Evolutionary conservation across 2,113 vertebrate genomes (phyloP).

Genomic region (Symphodus melops): DNA sequence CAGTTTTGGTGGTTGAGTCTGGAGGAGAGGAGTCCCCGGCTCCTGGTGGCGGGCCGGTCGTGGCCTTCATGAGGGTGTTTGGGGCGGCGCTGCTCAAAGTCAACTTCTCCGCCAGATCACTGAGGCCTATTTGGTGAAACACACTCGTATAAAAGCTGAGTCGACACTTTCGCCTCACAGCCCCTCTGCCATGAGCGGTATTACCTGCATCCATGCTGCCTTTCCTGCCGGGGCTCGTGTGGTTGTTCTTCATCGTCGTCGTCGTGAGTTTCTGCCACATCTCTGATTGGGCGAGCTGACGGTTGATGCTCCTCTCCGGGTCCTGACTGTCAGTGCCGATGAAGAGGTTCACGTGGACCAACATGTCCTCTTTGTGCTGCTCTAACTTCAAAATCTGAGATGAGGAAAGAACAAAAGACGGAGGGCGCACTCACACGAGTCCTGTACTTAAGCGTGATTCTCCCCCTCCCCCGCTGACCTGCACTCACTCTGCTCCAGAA

Average conservation of each 20-base stretch:
- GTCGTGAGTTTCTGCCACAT: conserved; percentile 73
- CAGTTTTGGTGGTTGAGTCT: neutral
- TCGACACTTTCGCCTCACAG: neutral
- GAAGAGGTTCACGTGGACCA: conserved; percentile 88
- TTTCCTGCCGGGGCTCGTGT: neutral
- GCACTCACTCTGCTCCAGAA: too few species aligned
- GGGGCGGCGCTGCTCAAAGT: conserved; percentile 2
- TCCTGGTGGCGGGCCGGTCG: conserved; percentile 26
- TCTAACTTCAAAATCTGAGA: conserved; percentile 88
- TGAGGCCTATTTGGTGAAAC: conserved; percentile 16
- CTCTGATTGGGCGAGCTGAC: conserved; percentile 85
- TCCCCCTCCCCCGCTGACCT: too few species aligned
- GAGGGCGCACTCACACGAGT: too few species aligned
- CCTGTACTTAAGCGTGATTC: too few species aligned
- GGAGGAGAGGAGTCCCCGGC: conserved; percentile 31
- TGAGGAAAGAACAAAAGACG: neutral
- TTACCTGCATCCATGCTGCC: conserved; percentile 36
- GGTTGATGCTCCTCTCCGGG: conserved; percentile 86
- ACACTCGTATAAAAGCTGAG: neutral
- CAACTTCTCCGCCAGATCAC: conserved; percentile 31
- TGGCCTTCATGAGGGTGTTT: neutral
- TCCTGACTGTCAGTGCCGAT: conserved; percentile 81
- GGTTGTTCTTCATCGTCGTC: conserved; percentile 10
- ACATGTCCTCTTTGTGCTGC: conserved; percentile 72
- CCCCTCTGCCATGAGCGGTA: neutral